phyloP scores from a whole-genome alignment of 2,888 invertebrate species.

The Cenopis cana region DNA sequence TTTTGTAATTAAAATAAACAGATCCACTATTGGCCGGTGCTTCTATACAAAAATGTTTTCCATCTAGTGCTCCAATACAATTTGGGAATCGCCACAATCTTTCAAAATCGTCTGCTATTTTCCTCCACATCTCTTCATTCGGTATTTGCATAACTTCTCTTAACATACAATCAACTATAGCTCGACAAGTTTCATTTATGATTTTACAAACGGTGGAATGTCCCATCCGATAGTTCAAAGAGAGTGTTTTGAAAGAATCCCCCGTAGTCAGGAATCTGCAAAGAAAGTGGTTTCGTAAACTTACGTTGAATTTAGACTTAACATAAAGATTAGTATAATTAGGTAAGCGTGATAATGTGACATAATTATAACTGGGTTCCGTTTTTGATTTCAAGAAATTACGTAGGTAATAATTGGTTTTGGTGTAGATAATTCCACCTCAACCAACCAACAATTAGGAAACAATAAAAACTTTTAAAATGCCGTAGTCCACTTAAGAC shows the following conservation, averaged over 20 bases:
- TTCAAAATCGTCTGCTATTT: background rate
- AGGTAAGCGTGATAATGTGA: too few relatives aligned
- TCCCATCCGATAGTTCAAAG: background rate
- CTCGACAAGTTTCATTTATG: background rate
- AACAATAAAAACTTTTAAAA: too few relatives aligned
- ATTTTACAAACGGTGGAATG: background rate
- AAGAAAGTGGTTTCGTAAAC: too few relatives aligned
- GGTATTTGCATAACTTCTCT: background rate
- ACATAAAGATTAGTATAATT: too few relatives aligned
- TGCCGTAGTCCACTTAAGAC: too few relatives aligned
- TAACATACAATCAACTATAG: background rate
- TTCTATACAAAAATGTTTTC: background rate
- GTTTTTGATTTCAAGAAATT: too few relatives aligned
- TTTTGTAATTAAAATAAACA: background rate
- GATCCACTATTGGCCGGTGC: background rate
- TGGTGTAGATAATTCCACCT: too few relatives aligned
- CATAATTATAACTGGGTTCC: too few relatives aligned
- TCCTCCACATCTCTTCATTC: background rate
- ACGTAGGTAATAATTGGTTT: too few relatives aligned
- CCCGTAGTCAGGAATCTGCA: too few relatives aligned
- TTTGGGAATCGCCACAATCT: background rate
- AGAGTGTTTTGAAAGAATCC: background rate
- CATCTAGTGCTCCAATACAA: background rate
- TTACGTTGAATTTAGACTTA: too few relatives aligned
- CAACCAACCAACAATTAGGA: too few relatives aligned